Evolutionary conservation across 2,113 vertebrate genomes (phyloP).

Genomic region (Eurystomus gularis): DNA sequence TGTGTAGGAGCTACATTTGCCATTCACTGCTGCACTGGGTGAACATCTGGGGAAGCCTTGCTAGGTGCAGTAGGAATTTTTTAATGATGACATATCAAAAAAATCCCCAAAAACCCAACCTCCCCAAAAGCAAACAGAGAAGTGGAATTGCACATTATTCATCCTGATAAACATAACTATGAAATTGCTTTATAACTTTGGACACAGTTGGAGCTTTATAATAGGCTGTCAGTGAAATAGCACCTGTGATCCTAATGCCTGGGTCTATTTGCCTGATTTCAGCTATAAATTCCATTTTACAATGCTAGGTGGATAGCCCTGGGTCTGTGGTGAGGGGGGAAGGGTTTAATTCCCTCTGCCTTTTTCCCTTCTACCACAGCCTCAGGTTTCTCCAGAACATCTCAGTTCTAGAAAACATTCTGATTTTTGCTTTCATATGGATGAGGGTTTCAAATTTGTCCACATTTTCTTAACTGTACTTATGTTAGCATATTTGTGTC

Average conservation of each 20-base stretch:
- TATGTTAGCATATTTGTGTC: not conserved
- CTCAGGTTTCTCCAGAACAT: not conserved
- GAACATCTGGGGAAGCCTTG: not conserved
- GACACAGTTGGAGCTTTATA: constrained; percentile 59
- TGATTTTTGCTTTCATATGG: not conserved
- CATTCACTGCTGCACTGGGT: not conserved
- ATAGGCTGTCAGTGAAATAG: constrained; percentile 39
- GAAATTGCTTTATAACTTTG: constrained; percentile 46
- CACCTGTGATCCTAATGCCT: constrained; percentile 27
- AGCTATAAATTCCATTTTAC: constrained; percentile 6
- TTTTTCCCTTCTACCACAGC: not conserved
- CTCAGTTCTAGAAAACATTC: not conserved
- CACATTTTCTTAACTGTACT: not conserved
- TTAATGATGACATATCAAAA: not conserved
- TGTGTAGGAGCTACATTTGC: not conserved
- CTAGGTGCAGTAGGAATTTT: not conserved
- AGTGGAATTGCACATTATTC: constrained; percentile 28
- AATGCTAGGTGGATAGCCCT: not conserved
- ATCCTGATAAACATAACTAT: constrained; percentile 43
- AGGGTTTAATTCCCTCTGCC: not conserved
- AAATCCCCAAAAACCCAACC: not conserved
- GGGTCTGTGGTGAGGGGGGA: not conserved
- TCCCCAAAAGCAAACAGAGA: not conserved
- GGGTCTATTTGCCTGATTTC: constrained; percentile 19
- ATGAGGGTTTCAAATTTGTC: not conserved